Base-by-base conservation (phyloP, 2,888 invertebrate species). In the Pammene fasciana region DNA sequence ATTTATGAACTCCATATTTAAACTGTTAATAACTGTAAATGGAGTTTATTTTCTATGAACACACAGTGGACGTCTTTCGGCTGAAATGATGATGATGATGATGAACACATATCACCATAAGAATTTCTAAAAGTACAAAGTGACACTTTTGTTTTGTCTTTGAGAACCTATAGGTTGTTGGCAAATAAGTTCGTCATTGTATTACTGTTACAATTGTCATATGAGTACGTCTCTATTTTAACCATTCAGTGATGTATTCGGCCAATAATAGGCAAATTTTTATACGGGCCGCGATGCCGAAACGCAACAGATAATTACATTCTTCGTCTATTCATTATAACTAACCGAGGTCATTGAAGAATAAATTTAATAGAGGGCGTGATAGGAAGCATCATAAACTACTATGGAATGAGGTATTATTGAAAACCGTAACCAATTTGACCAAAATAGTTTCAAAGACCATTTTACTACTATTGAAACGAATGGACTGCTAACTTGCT, bases 321-420 rank as follows among this genome's bases (percentile, higher is more conserved):
- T 57, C 38, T 54, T 54, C 34, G 13, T 46, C 54, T 41, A 65
- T 65, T 65, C 50, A 26, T 36, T 13, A 54, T 13, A 18, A n/a
- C 13, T 62, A n/a, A 48, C 41, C 54, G 65, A 65, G 65, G 70
- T 48, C 70, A 65, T 34, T 41, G 38, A 38, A 57, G 59, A 59
- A 55, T 65, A 45, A 6, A 26, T 59, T 65, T n/a, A 65, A 66
- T 65, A 36, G 57, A 14, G 41, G 70, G 73, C 46, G 66, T 55
- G 72, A 67, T 71, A 54, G 65, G 70, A 72, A 65, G 65, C 45
- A 52, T 71, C 74, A 68, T 74, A 72, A 75, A 74, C 16, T 71
- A 70, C 18, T 26, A 59, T 61, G 34, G 66, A 43, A 70, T 41
- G 46, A 70, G 18, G 45, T 70, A 54, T 65, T 52, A 70, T 65